phyloP scores from a whole-genome alignment of 2,113 vertebrate genomes.

The Rousettus leschenaultii region DNA sequence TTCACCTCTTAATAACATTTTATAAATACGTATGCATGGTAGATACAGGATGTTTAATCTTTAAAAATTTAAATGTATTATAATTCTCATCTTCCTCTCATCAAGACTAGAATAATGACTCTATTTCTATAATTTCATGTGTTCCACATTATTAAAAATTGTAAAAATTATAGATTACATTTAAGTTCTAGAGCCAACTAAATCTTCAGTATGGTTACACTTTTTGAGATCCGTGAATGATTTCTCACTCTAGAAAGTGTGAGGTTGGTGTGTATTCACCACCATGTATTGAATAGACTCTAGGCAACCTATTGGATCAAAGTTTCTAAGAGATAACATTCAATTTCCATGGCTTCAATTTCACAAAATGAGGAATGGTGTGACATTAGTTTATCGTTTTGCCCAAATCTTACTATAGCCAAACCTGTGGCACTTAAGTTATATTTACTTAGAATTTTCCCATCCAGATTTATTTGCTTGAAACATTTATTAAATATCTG shows the following conservation, averaged over 20 bases:
- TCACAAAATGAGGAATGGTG: background rate
- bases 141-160: background rate
- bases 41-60: background rate
- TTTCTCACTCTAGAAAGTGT: background rate
- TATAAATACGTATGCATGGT: background rate
- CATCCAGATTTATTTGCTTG: background rate
- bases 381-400: background rate
- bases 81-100: background rate
- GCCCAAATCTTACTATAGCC: background rate
- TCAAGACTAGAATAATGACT: background rate
- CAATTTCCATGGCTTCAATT: background rate
- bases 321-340: background rate
- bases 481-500: background rate
- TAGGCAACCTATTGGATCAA: background rate
- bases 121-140: background rate
- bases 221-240: background rate
- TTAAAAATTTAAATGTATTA: background rate
- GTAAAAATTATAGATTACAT: no score
- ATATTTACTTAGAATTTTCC: background rate
- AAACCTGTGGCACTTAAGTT: background rate
- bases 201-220: background rate
- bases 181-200: background rate
- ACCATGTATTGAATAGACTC: background rate
- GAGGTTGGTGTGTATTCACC: background rate
- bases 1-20: background rate